phyloP scores from a whole-genome alignment of 2,797 vertebrate genomes.

The Adrianichthys oophorus region DNA sequence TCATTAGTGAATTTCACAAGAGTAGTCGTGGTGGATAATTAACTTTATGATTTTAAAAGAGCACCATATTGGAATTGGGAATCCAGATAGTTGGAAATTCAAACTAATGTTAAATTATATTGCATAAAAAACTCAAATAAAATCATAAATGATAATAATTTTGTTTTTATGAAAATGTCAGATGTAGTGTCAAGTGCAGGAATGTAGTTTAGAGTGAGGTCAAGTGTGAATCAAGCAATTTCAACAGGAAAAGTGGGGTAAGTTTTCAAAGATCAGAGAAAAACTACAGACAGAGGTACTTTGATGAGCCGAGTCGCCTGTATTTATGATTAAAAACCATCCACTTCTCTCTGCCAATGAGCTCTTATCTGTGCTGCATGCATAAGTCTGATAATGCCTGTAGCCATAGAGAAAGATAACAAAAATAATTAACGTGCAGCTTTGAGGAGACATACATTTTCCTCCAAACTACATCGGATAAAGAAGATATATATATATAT shows the following conservation, averaged over 20 bases:
- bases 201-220: not conserved
- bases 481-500: conserved; percentile 40
- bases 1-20: too few relatives aligned
- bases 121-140: too few relatives aligned
- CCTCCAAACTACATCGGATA: conserved; percentile 52
- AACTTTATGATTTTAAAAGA: too few relatives aligned
- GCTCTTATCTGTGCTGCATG: conserved; percentile 78
- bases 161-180: not conserved
- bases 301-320: conserved; percentile 72
- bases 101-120: too few relatives aligned
- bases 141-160: too few relatives aligned
- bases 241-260: conserved; percentile 46
- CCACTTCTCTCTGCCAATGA: conserved; percentile 70
- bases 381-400: conserved; percentile 79
- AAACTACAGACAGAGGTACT: conserved; percentile 70
- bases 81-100: too few relatives aligned
- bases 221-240: not conserved
- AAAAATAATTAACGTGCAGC: conserved; percentile 83
- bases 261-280: conserved; percentile 65
- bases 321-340: conserved; percentile 79
- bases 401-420: conserved; percentile 78
- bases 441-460: conserved; percentile 69
- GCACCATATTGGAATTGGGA: too few relatives aligned
- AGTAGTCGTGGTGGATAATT: too few relatives aligned
- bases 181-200: not conserved